Evolutionary conservation across 2,888 invertebrate genomes (phyloP), one percentile per base, ranked within the genome.

Genomic region (Oegoconia quadripuncta): DNA sequence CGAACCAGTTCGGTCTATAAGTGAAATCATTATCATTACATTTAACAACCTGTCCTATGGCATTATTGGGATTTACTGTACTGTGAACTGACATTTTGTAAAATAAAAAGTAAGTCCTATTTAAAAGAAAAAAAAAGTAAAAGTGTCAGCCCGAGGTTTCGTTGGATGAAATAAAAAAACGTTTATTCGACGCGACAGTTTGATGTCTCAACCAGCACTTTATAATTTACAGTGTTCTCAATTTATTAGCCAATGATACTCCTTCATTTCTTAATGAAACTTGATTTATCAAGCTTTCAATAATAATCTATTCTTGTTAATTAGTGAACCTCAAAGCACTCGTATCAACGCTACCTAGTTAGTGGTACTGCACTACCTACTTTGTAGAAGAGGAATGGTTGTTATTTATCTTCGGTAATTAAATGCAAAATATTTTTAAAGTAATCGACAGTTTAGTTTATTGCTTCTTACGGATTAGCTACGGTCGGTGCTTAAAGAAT

Each of bases 21-120:
- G 39, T 40, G 34, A 48, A 48, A 43, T 47, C 29, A 41, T 46
- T 48, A 44, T 41, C 36, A 26, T 41, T 42, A 29, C 28, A 34
- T 36, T 37, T 37, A 39, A 45, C 23, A 34, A 41, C 25, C 34
- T 40, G 30, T 26, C 29, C 34, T 31, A 34, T 34, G 3, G 17
- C 29, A 17, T 30, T 30, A 9, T 28, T 28, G n/a, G 13, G 12
- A 18, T 32, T 32, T 32, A 22, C 14, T 13, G 27, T 34, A 33
- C 30, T 43, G 29, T 17, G 25, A 30, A 23, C 34, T 34, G 39
- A 39, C 36, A 41, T 40, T 40, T 33, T 34, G 15, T 42, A 29
- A 23, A 38, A 41, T 18, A 14, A 23, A 15, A 33, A n/a, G n/a
- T n/a, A n/a, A n/a, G n/a, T n/a, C n/a, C n/a, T n/a, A n/a, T n/a